Conservation (phyloP, 1,140 invertebrate species). For the Anadara kagoshimensis region DNA sequence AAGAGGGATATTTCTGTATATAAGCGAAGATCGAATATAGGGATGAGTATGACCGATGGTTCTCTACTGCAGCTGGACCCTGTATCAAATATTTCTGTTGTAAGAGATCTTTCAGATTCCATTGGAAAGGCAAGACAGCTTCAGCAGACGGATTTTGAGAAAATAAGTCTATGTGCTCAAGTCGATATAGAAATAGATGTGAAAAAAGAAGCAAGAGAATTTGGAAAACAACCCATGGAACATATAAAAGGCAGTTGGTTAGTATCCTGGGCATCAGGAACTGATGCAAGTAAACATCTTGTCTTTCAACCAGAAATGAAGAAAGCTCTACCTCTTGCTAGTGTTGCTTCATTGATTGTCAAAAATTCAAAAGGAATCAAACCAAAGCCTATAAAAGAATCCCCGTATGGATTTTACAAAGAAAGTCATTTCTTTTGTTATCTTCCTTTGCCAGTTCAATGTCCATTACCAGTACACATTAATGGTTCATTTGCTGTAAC, state of each 20-base stretch:
- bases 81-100: no score
- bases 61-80: no score
- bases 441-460: constrained; percentile 46
- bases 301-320: background rate
- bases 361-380: constrained; percentile 14
- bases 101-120: no score
- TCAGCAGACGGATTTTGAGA: no score
- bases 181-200: background rate
- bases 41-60: no score
- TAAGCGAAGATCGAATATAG: no score
- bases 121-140: no score
- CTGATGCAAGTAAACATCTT: constrained; percentile 12
- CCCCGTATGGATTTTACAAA: constrained; percentile 43
- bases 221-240: background rate
- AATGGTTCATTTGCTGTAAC: constrained; percentile 51
- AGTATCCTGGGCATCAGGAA: constrained; percentile 47
- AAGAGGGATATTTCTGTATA: no score
- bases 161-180: no score
- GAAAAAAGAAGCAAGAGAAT: background rate
- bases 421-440: constrained; percentile 55
- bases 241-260: constrained; percentile 27
- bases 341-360: constrained; percentile 33
- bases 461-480: constrained; percentile 49
- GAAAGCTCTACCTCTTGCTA: constrained; percentile 45
- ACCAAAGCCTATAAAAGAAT: constrained; percentile 6